Evolutionary conservation across 37 sponge, comb jelly and placozoan species (phyloP).

Genomic region (Diacarnus erythraeanus): DNA sequence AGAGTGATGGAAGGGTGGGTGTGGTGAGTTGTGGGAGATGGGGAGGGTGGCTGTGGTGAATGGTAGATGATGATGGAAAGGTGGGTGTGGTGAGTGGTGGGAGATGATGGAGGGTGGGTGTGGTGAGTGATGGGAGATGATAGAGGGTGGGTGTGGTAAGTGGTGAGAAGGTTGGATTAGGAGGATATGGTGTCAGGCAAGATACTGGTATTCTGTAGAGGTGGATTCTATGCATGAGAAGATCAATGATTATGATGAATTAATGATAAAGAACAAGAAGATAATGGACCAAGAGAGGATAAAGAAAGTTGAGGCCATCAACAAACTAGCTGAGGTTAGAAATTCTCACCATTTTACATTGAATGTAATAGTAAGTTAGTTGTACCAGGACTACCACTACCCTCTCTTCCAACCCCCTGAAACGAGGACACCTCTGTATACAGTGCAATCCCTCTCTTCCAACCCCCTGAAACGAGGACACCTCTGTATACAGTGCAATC

Average conservation of each 20-base stretch:
- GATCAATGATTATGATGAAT: constrained; percentile 12
- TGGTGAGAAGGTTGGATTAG: background rate
- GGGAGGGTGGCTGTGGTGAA: background rate
- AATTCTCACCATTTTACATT: too few species aligned
- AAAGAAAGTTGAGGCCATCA: constrained; percentile 70
- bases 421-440: too few species aligned
- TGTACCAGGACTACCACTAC: too few species aligned
- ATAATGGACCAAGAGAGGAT: constrained; percentile 54
- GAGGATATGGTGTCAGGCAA: too few species aligned
- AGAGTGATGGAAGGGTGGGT: background rate
- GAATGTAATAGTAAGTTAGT: background rate
- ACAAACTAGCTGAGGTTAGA: constrained; percentile 55
- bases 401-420: too few species aligned
- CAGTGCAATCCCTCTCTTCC: too few species aligned
- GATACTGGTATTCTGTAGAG: constrained; percentile 18
- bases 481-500: too few species aligned
- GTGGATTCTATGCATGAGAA: background rate
- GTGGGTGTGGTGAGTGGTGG: too few species aligned
- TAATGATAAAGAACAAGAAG: constrained; percentile 35
- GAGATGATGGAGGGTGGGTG: too few species aligned
- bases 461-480: too few species aligned
- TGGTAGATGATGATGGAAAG: too few species aligned
- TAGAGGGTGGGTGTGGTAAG: background rate
- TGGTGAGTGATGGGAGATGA: too few species aligned
- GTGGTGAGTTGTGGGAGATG: background rate